These are phyloP conservation scores for Osmoderma eremita DNA, from an alignment of 2,888 invertebrate species.

Conservation along the genomic window DNA sequence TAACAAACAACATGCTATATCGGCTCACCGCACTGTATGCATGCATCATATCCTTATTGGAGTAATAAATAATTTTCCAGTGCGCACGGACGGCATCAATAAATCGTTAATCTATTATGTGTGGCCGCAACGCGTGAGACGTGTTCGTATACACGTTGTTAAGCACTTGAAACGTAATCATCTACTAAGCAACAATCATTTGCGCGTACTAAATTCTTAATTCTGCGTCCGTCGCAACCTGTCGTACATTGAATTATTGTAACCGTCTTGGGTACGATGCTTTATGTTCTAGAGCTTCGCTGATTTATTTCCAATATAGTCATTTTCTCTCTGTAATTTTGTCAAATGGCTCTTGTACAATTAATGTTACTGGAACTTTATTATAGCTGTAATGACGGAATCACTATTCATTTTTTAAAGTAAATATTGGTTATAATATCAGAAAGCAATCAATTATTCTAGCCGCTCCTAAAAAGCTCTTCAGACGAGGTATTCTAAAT, in stretches of 20 bases:
- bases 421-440: too few relatives aligned
- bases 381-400: too few relatives aligned
- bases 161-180: constrained; percentile 21
- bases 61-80: constrained; percentile 30
- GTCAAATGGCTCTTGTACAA: background rate
- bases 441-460: too few relatives aligned
- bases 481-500: too few relatives aligned
- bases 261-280: constrained; percentile 5
- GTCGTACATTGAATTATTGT: constrained; percentile 25
- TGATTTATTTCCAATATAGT: background rate
- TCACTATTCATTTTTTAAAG: too few relatives aligned
- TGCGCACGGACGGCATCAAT: constrained; percentile 21
- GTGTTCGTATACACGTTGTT: constrained; percentile 4
- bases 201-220: constrained; percentile 26
- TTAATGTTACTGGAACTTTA: background rate
- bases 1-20: too few relatives aligned
- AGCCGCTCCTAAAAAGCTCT: too few relatives aligned
- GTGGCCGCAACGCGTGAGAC: constrained; percentile 19
- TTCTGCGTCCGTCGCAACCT: constrained; percentile 18
- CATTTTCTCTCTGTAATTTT: background rate
- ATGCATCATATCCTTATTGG: background rate
- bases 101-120: constrained; percentile 30
- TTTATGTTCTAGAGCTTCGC: background rate
- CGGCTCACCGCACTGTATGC: too few relatives aligned
- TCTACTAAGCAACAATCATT: constrained; percentile 26